Conservation (phyloP, 2,888 invertebrate species). For the Ceraclea dissimilis region DNA sequence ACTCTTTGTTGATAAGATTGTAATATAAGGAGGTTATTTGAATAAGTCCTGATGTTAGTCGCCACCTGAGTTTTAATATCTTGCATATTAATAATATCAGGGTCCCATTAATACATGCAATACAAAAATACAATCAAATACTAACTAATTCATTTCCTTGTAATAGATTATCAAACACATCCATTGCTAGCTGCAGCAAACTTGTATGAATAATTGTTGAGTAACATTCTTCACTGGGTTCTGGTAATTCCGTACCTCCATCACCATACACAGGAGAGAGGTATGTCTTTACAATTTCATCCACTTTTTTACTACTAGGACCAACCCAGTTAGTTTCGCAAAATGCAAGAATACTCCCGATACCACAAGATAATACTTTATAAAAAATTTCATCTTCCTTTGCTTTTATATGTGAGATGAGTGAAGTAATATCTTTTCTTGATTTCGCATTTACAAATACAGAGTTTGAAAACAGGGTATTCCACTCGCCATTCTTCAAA, state of each 20-base stretch:
- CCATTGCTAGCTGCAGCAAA: constrained; percentile 35
- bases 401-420: not conserved
- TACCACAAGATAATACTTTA: constrained; percentile 48
- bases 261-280: constrained; percentile 40
- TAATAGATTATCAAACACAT: constrained; percentile 34
- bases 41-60: too few relatives aligned
- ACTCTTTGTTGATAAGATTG: too few relatives aligned
- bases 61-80: too few relatives aligned
- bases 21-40: too few relatives aligned
- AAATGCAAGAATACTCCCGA: constrained; percentile 63
- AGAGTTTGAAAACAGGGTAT: not conserved
- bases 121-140: too few relatives aligned
- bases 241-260: constrained; percentile 39
- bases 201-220: constrained; percentile 55
- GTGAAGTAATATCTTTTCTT: not conserved
- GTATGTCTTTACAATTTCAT: constrained; percentile 35
- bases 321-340: constrained; percentile 79
- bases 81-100: too few relatives aligned
- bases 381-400: constrained; percentile 6
- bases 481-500: not conserved
- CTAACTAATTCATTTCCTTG: not conserved
- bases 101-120: too few relatives aligned
- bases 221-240: constrained; percentile 62
- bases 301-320: constrained; percentile 46
- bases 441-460: not conserved